Evolutionary conservation across 2,113 vertebrate species (phyloP), one percentile per base, ranked within the genome.

Genomic region (Sorex araneus): DNA sequence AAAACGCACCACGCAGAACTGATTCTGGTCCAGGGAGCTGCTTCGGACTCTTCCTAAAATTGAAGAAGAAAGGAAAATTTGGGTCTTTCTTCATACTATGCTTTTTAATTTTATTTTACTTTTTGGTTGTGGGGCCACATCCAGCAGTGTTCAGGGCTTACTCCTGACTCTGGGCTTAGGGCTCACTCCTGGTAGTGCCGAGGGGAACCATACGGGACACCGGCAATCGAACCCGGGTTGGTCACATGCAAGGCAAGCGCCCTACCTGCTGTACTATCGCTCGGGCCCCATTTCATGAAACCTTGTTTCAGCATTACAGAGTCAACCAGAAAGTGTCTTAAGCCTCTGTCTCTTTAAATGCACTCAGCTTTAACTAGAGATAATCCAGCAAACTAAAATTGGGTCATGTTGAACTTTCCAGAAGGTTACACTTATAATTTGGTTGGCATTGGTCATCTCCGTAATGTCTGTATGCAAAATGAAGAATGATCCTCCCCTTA

Each of bases 351-450:
- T 67, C 50, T 90, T 96, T 36, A 93, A 86, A 86, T 75, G 45
- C 95, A 15, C 18, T 60, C 43, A 63, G 60, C 70, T 94, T 84
- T 89, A 89, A 92, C 94, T 83, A 89, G 75, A 86, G 81, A 66
- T 71, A 69, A 73, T 94, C 84, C 57, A 84, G 80, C 85, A 83
- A 94, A 85, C 76, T 40, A 88, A 94, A 96, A 95, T 93, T 71
- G 89, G 92, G 88, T 93, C 85, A 95, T 47, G 69, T 9, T 50
- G 90, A 87, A 93, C 69, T 89, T 96, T 94, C 87, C 87, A 95
- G 96, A 97, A 95, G 87, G 94, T 90, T 76, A 84, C 79, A 25
- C 57, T 5, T 60, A 60, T 21, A 60, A 60, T 60, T 23, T 60
- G 57, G 57, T 60, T 60, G 57, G 23, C 57, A 60, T 23, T 60